Base-by-base conservation (phyloP, 2,888 invertebrate genomes). In the Formica aserva region DNA sequence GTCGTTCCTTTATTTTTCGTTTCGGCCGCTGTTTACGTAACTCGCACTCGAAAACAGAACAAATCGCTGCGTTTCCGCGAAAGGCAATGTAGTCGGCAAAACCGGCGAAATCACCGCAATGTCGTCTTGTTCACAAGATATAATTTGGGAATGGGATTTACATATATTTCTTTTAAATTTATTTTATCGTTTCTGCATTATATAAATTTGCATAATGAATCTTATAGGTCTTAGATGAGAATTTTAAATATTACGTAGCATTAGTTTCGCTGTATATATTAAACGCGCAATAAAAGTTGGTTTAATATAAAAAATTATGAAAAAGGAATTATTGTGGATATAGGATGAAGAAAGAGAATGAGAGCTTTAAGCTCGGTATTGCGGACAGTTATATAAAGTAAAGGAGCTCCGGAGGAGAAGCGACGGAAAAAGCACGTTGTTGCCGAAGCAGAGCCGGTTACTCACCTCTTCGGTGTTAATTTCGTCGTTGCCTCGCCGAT, bases 401-500 rank as follows among this genome's bases (percentile, higher is more conserved):
- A 8, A 62, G 29, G 29, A 3, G 22, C 3, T 22, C 55, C 13
- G 13, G 55, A 29, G 22, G 29, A 8, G 6, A 48, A 22, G 22
- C 45, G 11, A 65, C 13, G 69, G n/a, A 29, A n/a, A 35, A n/a
- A 32, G 48, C 15, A 38, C 38, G 83, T 85, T 81, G 76, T 77
- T 82, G 82, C 65, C 84, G 71, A 84, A 75, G 15, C 29, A 60
- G 60, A 66, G 41, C 86, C 85, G 89, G 90, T 91, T 91, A 89
- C 84, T 91, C 88, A 91, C 88, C 90, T 88, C 87, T 45, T 69
- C 69, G 71, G 77, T 86, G 91, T 91, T 91, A 91, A 91, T 91
- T 91, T 90, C 72, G 86, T 90, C 90, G 83, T 86, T 84, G 26
- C 66, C 71, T 77, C 82, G 82, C 80, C 75, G 82, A 84, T 82